Evolutionary conservation across 2,113 vertebrate genomes (phyloP), one percentile per base, ranked within the genome.

Genomic region (Donacobius atricapilla): DNA sequence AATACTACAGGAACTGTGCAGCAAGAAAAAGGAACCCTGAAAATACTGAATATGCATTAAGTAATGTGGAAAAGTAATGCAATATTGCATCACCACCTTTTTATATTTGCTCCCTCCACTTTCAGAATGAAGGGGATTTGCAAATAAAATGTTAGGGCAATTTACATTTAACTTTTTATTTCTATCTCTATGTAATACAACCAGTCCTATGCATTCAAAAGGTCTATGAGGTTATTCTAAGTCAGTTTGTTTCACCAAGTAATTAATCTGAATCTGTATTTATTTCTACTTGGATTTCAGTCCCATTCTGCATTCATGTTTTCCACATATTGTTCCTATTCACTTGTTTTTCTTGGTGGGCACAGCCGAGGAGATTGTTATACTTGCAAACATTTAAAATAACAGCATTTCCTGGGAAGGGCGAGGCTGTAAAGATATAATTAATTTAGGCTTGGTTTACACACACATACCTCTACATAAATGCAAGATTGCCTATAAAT

Each of bases 241-340:
- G 24, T 27, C 48, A 82, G 20, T 33, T 79, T 79, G 51, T 82
- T 93, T 72, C n/a, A 79, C 56, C 33, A 91, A 60, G 53, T 47
- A 76, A 93, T 45, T 85, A 0, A 61, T 79, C 23, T 77, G 28
- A 82, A 83, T 56, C 25, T 78, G 15, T 85, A 20, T 64, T 90
- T 94, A 72, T 85, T 95, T 94, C 31, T 30, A 83, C 28, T 92
- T 61, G 58, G 45, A 90, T 93, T 93, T 88, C 63, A 69, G 20
- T 70, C 22, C 44, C 44, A 37, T 64, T 80, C 63, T 83, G 37
- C 73, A 53, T 79, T 89, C 64, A 37, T 20, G 21, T 83, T 94
- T 87, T 93, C 82, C 56, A 79, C 48, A 68, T 66, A 79, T 44
- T 82, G 37, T 51, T 89, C 22, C 27, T 80, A 63, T 63, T 65